Evolutionary conservation across 2,797 vertebrate genomes (phyloP), one percentile per base, ranked within the genome.

Genomic region (Diceros bicornis): DNA sequence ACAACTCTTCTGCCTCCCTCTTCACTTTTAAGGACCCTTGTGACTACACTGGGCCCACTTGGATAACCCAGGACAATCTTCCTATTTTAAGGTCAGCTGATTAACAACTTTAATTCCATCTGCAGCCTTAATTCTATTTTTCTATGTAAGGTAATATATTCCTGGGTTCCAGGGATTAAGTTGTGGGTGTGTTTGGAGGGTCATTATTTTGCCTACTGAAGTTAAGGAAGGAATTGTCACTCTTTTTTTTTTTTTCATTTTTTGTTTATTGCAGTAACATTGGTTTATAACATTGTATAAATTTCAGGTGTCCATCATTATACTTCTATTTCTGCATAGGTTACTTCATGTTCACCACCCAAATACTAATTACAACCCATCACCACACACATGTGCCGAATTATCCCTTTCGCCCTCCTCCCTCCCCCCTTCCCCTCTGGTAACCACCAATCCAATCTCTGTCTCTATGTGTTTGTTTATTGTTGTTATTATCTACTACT

Each of bases 71-170:
- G 12, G 47, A 52, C 64, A 44, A 37, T 52, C 59, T 32, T 23
- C 3, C 1, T 47, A 32, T 75, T 78, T 72, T 71, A 37, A 34
- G 59, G 0, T 66, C 27, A 91, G 13, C 47, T 91, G 25, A 69
- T 41, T 83, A 68, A 32, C 64, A 81, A n/a, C 21, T 34, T 92
- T 87, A 89, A 87, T 64, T 91, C 41, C 44, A 86, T 90, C 44
- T 91, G 10, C 18, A 61, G 29, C 10, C 32, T 44, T 64, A 89
- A 69, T 91, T 78, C 12, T 9, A 44, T 17, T 82, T 91, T 95
- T 52, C 20, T 23, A 34, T 34, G 16, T 32, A 78, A 85, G 14
- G 8, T 72, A 23, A 29, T 7, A 59, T 52, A 87, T 86, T 89
- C 27, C 37, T 77, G 32, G 14, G 32, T 66, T 94, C 57, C 5